Percentiles rank a stretch among this genome's conserved stretches.
phyloP scores from a whole-genome alignment of 2,888 invertebrate genomes.

The Hipparchia sbordonii region DNA sequence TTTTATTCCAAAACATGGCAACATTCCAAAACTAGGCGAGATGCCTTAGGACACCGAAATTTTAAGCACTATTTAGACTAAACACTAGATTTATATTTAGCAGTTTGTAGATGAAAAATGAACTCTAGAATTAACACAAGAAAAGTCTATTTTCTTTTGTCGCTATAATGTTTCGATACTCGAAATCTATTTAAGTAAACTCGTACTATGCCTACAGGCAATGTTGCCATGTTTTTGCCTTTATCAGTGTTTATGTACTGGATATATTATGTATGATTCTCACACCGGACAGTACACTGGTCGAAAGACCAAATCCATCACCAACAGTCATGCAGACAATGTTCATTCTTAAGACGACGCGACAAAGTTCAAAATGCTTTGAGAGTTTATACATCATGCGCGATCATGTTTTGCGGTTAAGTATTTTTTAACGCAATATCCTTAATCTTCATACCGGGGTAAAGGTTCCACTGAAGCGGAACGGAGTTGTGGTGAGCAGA shows the following conservation, averaged over 20 bases:
- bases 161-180: not conserved
- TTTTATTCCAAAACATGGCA: constrained; percentile 40
- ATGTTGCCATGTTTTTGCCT: constrained; percentile 38
- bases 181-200: not conserved
- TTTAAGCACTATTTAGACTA: too few species aligned
- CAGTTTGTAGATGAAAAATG: too few species aligned
- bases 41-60: too few species aligned
- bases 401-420: not conserved
- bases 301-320: constrained; percentile 39
- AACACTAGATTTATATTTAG: too few species aligned
- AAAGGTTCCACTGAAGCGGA: too few species aligned
- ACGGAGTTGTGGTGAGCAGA: too few species aligned
- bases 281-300: constrained; percentile 39
- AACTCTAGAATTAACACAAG: too few species aligned
- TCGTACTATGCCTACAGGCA: not conserved
- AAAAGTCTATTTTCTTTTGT: too few species aligned
- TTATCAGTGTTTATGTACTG: constrained; percentile 14
- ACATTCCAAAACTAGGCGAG: constrained; percentile 6
- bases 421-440: not conserved
- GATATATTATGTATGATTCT: constrained; percentile 35
- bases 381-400: constrained; percentile 17
- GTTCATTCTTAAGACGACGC: constrained; percentile 38
- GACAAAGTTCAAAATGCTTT: constrained; percentile 45
- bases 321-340: constrained; percentile 49
- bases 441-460: not conserved